Conservation (phyloP, 2,888 invertebrate genomes). For the Dioctria linearis region DNA sequence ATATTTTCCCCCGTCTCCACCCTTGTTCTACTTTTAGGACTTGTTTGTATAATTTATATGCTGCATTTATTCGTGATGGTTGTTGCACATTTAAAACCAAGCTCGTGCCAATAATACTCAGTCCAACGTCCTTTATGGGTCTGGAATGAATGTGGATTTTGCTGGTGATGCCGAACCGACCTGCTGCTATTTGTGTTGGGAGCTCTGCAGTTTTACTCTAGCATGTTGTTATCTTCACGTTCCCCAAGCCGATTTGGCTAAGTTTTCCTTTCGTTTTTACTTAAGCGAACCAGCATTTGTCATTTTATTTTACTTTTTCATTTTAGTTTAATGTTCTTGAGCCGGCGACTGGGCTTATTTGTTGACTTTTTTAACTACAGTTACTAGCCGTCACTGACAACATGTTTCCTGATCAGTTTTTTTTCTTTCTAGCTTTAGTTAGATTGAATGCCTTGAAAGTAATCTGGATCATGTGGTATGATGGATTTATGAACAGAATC, state of each 20-base stretch:
- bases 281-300: slow-evolving; percentile 14
- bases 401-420: slow-evolving; percentile 35
- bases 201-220: not conserved
- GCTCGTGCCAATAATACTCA: slow-evolving; percentile 39
- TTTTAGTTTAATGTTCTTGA: slow-evolving; percentile 11
- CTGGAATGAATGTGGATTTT: slow-evolving; percentile 7
- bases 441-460: not conserved
- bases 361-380: slow-evolving; percentile 13
- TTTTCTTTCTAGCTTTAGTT: not conserved
- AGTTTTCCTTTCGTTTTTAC: slow-evolving; percentile 40
- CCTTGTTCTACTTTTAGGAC: slow-evolving; percentile 15
- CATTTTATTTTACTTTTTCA: slow-evolving; percentile 26
- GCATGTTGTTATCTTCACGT: slow-evolving; percentile 19
- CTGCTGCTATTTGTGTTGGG: too few relatives aligned
- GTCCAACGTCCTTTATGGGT: slow-evolving; percentile 14
- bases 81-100: slow-evolving; percentile 43
- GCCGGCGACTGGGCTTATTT: slow-evolving; percentile 24
- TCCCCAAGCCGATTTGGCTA: slow-evolving; percentile 27
- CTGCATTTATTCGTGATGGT: slow-evolving; percentile 48
- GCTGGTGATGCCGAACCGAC: not conserved
- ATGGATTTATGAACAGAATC: not conserved
- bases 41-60: slow-evolving; percentile 44
- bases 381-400: slow-evolving; percentile 29
- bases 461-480: not conserved
- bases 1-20: not conserved